Evolutionary conservation across 2,113 vertebrate genomes (phyloP).

Genomic region (Myotis yumanensis): DNA sequence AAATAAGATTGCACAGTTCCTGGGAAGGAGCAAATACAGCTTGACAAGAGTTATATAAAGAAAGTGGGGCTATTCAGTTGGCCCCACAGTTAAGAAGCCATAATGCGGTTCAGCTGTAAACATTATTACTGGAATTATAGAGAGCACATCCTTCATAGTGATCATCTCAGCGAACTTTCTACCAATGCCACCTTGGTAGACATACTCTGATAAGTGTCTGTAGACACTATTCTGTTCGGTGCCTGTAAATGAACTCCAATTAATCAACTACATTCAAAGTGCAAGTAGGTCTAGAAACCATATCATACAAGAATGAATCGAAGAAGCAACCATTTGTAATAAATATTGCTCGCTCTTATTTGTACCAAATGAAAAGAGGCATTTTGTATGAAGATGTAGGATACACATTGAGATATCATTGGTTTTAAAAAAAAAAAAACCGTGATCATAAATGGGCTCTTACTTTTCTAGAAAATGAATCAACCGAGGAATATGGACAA

Average conservation of each 20-base stretch:
- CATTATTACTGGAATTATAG: fast-evolving
- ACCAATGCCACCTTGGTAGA: neutral
- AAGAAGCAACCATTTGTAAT: neutral
- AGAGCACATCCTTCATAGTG: fast-evolving
- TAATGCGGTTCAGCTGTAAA: neutral
- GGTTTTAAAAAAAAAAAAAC: neutral
- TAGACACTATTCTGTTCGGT: neutral
- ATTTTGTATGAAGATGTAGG: neutral
- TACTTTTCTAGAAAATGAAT: neutral
- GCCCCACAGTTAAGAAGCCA: neutral
- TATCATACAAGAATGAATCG: fast-evolving
- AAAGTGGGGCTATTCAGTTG: neutral
- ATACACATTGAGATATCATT: neutral
- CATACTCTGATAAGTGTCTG: neutral
- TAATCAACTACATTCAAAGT: neutral
- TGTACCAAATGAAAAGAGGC: neutral
- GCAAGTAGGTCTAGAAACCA: neutral
- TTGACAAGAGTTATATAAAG: neutral
- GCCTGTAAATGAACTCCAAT: neutral
- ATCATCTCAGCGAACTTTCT: neutral
- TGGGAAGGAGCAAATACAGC: neutral
- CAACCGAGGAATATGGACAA: neutral
- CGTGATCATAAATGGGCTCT: neutral
- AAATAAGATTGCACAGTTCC: neutral
- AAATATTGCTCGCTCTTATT: neutral